Evolutionary conservation across 2,888 invertebrate species (phyloP).

Genomic region (Hyposoter didymator): DNA sequence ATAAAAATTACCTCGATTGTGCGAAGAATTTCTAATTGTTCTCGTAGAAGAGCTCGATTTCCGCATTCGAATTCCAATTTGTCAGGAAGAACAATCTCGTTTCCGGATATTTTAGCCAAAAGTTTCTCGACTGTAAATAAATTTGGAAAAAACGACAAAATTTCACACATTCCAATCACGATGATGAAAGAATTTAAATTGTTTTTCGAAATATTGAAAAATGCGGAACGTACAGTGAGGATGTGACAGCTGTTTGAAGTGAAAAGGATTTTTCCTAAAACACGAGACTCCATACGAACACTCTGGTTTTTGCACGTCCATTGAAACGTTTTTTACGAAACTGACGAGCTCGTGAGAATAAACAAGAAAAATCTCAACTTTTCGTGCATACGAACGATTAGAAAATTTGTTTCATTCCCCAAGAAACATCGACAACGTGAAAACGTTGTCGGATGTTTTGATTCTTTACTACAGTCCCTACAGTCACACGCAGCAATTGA

Average conservation of each 20-base stretch:
- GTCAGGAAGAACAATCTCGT: slow-evolving; percentile 73
- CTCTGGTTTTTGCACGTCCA: slow-evolving; percentile 82
- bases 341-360: too few relatives aligned
- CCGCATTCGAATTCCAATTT: slow-evolving; percentile 76
- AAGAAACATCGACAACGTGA: neutral
- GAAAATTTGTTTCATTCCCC: neutral
- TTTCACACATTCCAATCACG: slow-evolving; percentile 4
- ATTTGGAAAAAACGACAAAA: slow-evolving; percentile 32
- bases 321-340: slow-evolving; percentile 38
- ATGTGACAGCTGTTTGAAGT: slow-evolving; percentile 93
- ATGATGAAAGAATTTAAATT: neutral
- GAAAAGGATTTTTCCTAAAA: slow-evolving; percentile 93
- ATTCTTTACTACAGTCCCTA: neutral
- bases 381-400: neutral
- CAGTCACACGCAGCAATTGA: too few relatives aligned
- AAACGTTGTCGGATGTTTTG: neutral
- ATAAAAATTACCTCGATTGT: slow-evolving; percentile 79
- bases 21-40: slow-evolving; percentile 82
- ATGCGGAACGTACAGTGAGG: slow-evolving; percentile 88
- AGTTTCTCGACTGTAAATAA: slow-evolving; percentile 88
- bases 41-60: slow-evolving; percentile 75
- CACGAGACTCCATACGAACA: slow-evolving; percentile 93
- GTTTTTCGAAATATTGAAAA: neutral
- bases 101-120: slow-evolving; percentile 87
- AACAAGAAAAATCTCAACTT: neutral